Evolutionary conservation across 2,888 invertebrate species (phyloP).

Genomic region (Parnassius orleans): DNA sequence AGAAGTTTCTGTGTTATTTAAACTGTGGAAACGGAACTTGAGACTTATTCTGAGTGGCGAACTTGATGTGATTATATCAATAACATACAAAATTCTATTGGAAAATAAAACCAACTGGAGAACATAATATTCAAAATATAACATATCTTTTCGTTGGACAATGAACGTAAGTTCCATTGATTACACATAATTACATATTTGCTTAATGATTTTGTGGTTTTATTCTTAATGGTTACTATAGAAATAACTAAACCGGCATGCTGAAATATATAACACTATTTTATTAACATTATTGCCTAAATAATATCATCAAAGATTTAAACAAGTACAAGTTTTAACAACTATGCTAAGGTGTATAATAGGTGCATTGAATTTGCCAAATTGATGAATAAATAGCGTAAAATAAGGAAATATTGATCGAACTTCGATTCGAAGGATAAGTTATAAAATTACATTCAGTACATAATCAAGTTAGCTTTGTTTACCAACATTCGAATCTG

Average conservation of each 20-base stretch:
- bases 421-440: too few species aligned
- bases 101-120: background rate
- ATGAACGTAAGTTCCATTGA: constrained; percentile 36
- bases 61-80: constrained; percentile 25
- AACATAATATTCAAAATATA: background rate
- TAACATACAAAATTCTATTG: constrained; percentile 25
- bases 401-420: too few species aligned
- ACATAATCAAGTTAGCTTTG: too few species aligned
- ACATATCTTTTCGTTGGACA: constrained; percentile 24
- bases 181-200: background rate
- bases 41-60: constrained; percentile 21
- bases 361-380: too few species aligned
- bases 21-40: constrained; percentile 1
- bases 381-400: too few species aligned
- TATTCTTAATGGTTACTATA: background rate
- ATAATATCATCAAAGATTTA: too few species aligned
- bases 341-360: too few species aligned
- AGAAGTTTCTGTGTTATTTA: background rate
- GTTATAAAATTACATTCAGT: too few species aligned
- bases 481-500: too few species aligned
- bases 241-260: background rate
- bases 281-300: too few species aligned
- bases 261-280: background rate
- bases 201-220: background rate
- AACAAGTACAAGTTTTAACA: too few species aligned